Evolutionary conservation across 2,113 vertebrate species (phyloP).

Genomic region (Machaerirhynchus nigripectus): DNA sequence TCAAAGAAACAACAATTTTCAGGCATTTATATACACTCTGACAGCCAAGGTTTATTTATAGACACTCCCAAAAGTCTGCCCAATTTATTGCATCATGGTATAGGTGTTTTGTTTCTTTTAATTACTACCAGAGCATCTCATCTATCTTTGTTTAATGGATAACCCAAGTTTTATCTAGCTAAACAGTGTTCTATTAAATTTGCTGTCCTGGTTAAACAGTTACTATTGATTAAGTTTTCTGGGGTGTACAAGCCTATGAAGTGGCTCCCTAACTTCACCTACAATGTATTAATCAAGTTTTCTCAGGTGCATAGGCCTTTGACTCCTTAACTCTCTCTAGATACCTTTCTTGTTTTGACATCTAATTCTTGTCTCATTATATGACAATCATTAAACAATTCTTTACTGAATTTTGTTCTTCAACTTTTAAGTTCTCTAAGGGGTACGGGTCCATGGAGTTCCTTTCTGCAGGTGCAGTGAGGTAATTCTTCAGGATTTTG

Average conservation of each 20-base stretch:
- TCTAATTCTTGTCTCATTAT: neutral
- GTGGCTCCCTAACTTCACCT: neutral
- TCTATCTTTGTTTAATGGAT: neutral
- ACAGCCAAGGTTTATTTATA: neutral
- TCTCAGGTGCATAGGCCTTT: neutral
- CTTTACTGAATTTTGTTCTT: neutral
- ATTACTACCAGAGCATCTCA: neutral
- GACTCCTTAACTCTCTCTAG: neutral
- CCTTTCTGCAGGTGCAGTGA: neutral
- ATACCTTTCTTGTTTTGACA: neutral
- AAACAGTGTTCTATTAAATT: neutral
- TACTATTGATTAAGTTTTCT: neutral
- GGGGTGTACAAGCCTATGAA: neutral
- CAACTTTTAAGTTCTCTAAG: fast-evolving
- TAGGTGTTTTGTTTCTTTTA: neutral
- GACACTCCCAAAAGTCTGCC: neutral
- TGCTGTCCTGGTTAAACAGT: neutral
- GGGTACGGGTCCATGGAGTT: neutral
- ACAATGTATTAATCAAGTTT: neutral
- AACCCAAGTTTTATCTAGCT: neutral
- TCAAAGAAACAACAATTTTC: neutral
- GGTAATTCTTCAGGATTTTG: neutral
- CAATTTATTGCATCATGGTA: neutral
- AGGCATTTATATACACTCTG: neutral
- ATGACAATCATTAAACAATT: neutral